Evolutionary conservation across 1,140 invertebrate genomes (phyloP).

Genomic region (Fopius arisanus): DNA sequence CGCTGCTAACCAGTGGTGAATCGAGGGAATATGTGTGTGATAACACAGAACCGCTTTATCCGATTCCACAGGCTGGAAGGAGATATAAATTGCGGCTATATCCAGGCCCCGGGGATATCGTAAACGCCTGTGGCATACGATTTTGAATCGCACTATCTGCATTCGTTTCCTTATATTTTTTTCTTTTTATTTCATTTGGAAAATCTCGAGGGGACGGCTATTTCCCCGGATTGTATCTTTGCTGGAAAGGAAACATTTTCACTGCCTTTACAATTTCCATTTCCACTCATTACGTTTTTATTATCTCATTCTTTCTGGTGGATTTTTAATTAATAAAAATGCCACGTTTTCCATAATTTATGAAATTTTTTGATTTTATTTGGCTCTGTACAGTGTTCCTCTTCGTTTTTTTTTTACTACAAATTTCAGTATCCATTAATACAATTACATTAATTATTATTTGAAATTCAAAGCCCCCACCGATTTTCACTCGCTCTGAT

Average conservation of each 20-base stretch:
- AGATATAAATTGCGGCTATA: not conserved
- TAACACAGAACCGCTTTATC: not conserved
- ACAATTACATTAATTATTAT: constrained; percentile 35
- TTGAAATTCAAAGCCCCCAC: constrained; percentile 28
- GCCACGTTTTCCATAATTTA: constrained; percentile 28
- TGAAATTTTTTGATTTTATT: constrained; percentile 56
- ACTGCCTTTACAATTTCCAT: no score
- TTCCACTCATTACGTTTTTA: no score
- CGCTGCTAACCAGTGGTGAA: not conserved
- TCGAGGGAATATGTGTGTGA: not conserved
- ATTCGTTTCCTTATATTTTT: not conserved
- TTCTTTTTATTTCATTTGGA: not conserved
- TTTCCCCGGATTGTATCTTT: no score
- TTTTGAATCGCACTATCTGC: not conserved
- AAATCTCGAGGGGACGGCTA: not conserved
- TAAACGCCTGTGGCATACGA: not conserved
- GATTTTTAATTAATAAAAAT: no score
- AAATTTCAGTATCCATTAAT: constrained; percentile 54
- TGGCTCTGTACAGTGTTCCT: constrained; percentile 51
- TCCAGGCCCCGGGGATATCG: not conserved
- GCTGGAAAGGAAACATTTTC: no score
- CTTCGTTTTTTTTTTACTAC: constrained; percentile 52
- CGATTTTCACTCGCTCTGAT: constrained; percentile 29
- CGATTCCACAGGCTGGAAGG: not conserved
- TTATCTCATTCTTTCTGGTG: no score